Base-by-base conservation (phyloP, 2,113 vertebrate species). In the Chitala chitala region DNA sequence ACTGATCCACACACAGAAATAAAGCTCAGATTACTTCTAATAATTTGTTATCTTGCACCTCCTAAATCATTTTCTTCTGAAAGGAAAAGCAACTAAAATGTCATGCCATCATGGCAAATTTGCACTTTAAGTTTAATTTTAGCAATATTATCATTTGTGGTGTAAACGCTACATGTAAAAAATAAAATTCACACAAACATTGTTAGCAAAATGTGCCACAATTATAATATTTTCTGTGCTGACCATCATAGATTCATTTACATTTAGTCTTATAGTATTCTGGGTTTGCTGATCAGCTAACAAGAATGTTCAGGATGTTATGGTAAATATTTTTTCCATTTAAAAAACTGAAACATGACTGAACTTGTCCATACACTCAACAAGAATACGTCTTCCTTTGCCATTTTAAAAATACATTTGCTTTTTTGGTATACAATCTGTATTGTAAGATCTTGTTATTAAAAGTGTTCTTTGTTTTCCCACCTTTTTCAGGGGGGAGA, bases 1-100 rank as follows among this genome's bases (percentile, higher is more conserved):
- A 48, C 72, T 73, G 42, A 73, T 73, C 72, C 72, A 36, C 55
- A 44, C 15, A 38, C 55, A 5, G 71, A 63, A 73, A 73, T 73
- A 73, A 64, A 73, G 44, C 72, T 73, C 42, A 73, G 72, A 73
- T 73, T 73, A 56, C 58, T 73, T 58, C 29, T 13, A 73, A 51
- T 63, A 63, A 64, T 61, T 56, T 48, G 71, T 61, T 73, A 73
- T 61, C 72, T 63, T 58, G 50, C 20, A 58, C 24, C 58, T 50
- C 46, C 56, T 22, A 51, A 64, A 61, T 50, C 44, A 33, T 63
- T 63, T 38, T 63, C 56, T 31, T 48, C 42, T 51, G 72, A 31
- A 15, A 10, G 1, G 33, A 42, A 50, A 58, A 51, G 50, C 29
- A 58, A 50, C 9, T 15, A 31, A 24, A 31, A 26, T 31, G 8